phyloP scores from a whole-genome alignment of 2,113 vertebrate genomes.

The Callorhinus ursinus region DNA sequence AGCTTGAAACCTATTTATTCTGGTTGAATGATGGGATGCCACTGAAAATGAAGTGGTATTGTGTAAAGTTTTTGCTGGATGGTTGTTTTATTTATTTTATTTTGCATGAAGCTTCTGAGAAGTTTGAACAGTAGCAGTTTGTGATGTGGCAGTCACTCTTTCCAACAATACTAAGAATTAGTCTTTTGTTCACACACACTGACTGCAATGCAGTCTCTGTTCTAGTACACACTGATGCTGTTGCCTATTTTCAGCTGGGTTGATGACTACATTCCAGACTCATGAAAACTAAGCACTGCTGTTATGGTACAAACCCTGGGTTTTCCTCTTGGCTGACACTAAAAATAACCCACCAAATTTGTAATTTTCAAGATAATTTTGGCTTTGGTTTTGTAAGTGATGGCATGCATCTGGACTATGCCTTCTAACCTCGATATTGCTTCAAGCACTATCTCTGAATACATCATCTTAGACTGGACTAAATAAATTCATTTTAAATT shows the following conservation, averaged over 20 bases:
- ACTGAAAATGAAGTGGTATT: neutral
- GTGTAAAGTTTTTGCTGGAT: neutral
- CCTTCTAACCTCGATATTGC: neutral
- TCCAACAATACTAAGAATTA: conserved; percentile 80
- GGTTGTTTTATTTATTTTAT: conserved; percentile 69
- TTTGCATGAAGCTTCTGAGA: conserved; percentile 76
- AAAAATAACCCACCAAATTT: conserved; percentile 71
- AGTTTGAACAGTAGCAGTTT: conserved; percentile 79
- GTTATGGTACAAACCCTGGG: conserved; percentile 16
- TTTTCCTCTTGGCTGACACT: conserved; percentile 54
- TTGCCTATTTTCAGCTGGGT: conserved; percentile 77
- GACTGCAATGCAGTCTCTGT: conserved; percentile 54
- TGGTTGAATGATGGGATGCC: neutral
- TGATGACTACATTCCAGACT: conserved; percentile 77
- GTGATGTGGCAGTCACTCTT: conserved; percentile 77
- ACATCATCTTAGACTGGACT: neutral
- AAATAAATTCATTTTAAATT: neutral
- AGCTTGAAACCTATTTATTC: neutral
- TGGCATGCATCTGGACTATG: conserved; percentile 2
- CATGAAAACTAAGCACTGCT: conserved; percentile 71
- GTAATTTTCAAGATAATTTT: conserved; percentile 77
- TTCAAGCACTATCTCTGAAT: neutral
- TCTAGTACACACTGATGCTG: conserved; percentile 27
- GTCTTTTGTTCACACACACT: conserved; percentile 78
- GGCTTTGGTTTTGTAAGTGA: conserved; percentile 43